These are phyloP conservation scores for Yponomeuta cagnagella DNA, from an alignment of 2,888 invertebrate genomes.

Conservation along the genomic window DNA sequence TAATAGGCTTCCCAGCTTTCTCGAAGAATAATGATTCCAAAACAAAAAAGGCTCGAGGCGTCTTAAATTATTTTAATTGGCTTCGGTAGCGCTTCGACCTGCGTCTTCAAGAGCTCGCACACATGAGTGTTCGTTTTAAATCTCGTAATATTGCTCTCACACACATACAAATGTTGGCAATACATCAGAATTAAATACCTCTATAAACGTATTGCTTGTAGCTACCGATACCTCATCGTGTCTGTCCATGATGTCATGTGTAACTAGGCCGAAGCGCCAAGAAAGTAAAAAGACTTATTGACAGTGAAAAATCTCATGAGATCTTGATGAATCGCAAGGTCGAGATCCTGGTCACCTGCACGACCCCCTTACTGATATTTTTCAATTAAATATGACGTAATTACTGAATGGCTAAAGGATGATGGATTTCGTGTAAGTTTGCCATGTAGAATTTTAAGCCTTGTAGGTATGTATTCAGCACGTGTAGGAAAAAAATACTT, in stretches of 20 bases:
- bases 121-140: constrained; percentile 23
- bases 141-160: constrained; percentile 29
- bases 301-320: constrained; percentile 4
- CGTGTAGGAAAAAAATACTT: constrained; percentile 44
- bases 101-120: constrained; percentile 41
- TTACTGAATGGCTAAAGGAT: not conserved
- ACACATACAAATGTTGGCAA: constrained; percentile 18
- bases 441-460: constrained; percentile 12
- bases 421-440: not conserved
- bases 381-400: not conserved
- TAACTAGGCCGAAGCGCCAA: constrained; percentile 8
- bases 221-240: constrained; percentile 14
- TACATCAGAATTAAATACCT: constrained; percentile 30
- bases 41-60: constrained; percentile 69
- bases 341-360: not conserved
- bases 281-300: constrained; percentile 4
- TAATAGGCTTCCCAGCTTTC: constrained; percentile 66
- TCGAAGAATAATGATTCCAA: constrained; percentile 70
- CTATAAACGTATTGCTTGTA: constrained; percentile 13
- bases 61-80: constrained; percentile 77
- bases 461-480: constrained; percentile 28
- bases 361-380: not conserved
- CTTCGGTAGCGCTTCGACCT: constrained; percentile 67
- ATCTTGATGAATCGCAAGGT: not conserved
- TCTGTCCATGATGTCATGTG: constrained; percentile 5